Base-by-base conservation (phyloP, 2,113 vertebrate species). In the Chrysemys picta region DNA sequence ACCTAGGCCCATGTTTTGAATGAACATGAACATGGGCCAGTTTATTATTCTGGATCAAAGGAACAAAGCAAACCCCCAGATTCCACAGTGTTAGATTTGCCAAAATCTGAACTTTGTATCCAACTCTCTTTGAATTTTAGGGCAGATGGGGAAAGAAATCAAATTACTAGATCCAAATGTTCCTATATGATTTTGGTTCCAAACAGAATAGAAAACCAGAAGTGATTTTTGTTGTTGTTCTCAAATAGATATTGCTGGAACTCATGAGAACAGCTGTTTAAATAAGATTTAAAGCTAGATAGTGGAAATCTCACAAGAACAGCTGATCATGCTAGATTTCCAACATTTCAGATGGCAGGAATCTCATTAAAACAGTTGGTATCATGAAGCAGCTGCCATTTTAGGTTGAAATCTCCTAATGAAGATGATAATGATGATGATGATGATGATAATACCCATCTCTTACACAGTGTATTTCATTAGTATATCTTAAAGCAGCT, bases 101-200 rank as follows among this genome's bases (percentile, higher is more conserved):
- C 96, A 96, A 94, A 95, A 86, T 92, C 87, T 96, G 96, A 97
- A 95, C 94, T 88, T 75, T 81, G 54, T 95, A 79, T 42, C n/a
- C 69, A 24, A 42, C 9, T 10, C 69, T 42, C n/a, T 42, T n/a
- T 24, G 38, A 75, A 75, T 75, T 38, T 75, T 42, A 75, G 10
- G 5, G n/a, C 3, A 22, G 10, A 75, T 42, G n/a, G 72, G n/a
- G 72, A 11, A 75, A 75, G 38, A 42, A 24, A 75, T 24, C 17
- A 75, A 24, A 75, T 75, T 21, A 19, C 13, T 35, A 75, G 38
- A 42, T 75, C 72, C 72, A 75, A 42, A 42, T 42, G 14, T 11
- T 4, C 72, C 72, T 6, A 25, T 75, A 42, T 3, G 4, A 75
- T 42, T 42, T 75, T 75, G 22, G 21, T 38, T 75, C 72, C 38